Base-by-base conservation (phyloP, 2,113 vertebrate species). In the Ciconia stormi region DNA sequence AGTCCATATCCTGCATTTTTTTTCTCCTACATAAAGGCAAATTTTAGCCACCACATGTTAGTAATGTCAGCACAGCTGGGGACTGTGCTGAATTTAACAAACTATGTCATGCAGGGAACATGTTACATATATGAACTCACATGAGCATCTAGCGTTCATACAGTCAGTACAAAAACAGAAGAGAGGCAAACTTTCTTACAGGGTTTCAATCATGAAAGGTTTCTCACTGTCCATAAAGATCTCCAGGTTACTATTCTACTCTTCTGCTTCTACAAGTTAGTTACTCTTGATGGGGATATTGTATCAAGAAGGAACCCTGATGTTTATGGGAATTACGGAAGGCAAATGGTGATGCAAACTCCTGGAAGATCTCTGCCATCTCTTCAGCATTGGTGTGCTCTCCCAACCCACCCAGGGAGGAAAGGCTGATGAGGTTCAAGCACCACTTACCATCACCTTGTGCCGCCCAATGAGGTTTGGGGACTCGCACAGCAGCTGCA, bases 401-500 rank as follows among this genome's bases (percentile, higher is more conserved):
- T 94, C 49, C 61, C 71, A 53, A 5, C 1, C 16, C 49, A 34
- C 16, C 12, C 34, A 34, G 3, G 7, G 7, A 65, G 27, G 7
- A n/a, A 77, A 56, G 27, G 25, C 13, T 82, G 66, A 53, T 46
- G 82, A 66, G 40, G 29, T 23, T 47, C 42, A 90, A 32, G 58
- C 63, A 49, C 2, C 71, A 95, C 97, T 94, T 92, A 97, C 99
- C 99, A 99, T 98, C 92, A 99, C 99, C 97, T 99, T 99, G 97
- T 99, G 99, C 74, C 99, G 98, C 52, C 99, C 99, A 0, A 98
- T 99, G 97, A 99, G 98, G 95, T 99, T 99, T 70, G 99, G 99
- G 14, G 99, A 99, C 93, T 99, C 99, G 1, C 99, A 99, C 58
- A 99, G 98, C 77, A 99, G 98, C 97, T 99, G 99, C n/a, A 98